phyloP scores from a whole-genome alignment of 2,797 vertebrate species.

The Acrocephalus scirpaceus region DNA sequence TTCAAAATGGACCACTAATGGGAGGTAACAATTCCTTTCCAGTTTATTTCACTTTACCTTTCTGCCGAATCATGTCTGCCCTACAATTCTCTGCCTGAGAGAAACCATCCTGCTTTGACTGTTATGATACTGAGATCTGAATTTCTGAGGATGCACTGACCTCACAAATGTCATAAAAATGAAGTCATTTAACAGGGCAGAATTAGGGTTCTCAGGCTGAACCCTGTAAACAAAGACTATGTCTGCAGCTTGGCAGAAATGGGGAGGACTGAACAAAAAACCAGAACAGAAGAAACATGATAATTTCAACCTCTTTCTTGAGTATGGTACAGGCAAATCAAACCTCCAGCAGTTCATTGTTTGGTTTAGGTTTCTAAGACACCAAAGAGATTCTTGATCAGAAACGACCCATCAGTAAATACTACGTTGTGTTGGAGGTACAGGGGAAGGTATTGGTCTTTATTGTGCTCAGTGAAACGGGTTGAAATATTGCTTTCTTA shows the following conservation, averaged over 20 bases:
- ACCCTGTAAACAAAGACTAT: not conserved
- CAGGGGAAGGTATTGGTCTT: not conserved
- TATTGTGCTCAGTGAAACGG: not conserved
- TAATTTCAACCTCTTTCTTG: not conserved
- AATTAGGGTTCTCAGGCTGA: not conserved
- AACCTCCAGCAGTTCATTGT: not conserved
- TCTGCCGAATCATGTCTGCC: rapidly evolving
- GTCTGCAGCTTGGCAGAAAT: not conserved
- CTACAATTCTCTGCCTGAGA: not conserved
- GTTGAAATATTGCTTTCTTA: not conserved
- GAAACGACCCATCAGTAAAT: not conserved
- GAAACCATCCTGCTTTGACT: not conserved
- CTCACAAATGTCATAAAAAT: not conserved
- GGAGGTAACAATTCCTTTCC: not conserved
- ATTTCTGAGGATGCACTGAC: not conserved
- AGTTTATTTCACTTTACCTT: not conserved
- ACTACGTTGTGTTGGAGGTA: rapidly evolving
- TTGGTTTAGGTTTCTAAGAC: not conserved
- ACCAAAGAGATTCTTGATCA: not conserved
- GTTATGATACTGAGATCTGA: not conserved
- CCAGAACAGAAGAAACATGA: not conserved
- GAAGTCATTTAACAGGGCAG: not conserved
- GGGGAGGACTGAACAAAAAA: not conserved
- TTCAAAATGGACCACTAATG: not conserved
- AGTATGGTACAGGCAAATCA: not conserved